phyloP scores from a whole-genome alignment of 2,888 invertebrate species.

The Cecidostiba fungosa region DNA sequence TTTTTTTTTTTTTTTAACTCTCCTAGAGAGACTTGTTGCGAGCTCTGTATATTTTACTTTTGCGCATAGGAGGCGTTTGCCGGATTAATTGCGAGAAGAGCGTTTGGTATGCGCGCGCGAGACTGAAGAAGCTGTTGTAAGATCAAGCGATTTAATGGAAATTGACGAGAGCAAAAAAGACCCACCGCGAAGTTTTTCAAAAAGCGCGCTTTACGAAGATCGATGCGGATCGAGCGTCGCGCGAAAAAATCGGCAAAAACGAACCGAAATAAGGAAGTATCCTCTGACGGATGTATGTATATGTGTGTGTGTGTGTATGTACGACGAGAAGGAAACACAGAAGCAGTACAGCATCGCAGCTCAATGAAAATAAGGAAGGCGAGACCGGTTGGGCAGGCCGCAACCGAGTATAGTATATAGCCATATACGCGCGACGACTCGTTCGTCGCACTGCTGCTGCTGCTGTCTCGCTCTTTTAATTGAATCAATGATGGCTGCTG shows the following conservation, averaged over 20 bases:
- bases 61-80: neutral
- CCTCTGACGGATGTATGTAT: neutral
- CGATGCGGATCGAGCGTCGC: neutral
- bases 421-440: neutral
- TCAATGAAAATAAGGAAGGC: conserved; percentile 13
- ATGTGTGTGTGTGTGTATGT: neutral
- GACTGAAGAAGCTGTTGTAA: too few relatives aligned
- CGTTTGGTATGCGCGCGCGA: neutral
- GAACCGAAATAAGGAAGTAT: neutral
- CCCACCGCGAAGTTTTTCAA: neutral
- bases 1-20: neutral
- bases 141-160: neutral
- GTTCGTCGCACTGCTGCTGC: neutral
- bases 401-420: neutral
- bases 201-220: neutral
- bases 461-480: neutral
- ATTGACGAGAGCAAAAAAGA: neutral
- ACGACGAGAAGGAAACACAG: neutral
- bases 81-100: neutral
- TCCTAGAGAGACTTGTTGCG: neutral
- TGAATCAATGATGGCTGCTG: neutral
- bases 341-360: neutral
- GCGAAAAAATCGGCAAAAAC: neutral
- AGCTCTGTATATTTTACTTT: neutral
- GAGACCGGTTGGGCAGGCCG: neutral